These are phyloP conservation scores for Rhagoletis pomonella DNA, from an alignment of 1,140 invertebrate genomes.

Conservation along the genomic window DNA sequence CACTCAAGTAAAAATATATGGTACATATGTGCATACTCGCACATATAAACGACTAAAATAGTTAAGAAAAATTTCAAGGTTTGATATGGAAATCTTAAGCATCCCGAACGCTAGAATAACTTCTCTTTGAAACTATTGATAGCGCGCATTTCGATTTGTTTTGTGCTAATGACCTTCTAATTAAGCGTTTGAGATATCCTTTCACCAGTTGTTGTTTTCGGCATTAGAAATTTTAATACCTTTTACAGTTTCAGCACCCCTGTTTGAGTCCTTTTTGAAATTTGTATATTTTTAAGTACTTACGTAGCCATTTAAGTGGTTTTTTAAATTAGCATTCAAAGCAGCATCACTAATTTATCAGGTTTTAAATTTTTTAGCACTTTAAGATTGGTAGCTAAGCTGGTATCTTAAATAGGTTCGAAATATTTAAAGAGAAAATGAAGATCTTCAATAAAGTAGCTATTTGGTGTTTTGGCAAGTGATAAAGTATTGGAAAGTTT, in stretches of 20 bases:
- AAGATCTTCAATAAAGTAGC: not conserved
- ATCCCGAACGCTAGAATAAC: not conserved
- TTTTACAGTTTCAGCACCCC: not conserved
- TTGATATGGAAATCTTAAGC: conserved; percentile 15
- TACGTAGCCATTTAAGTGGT: not conserved
- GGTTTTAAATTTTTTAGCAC: not conserved
- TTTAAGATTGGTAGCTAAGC: not conserved
- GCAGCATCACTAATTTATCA: conserved; percentile 17
- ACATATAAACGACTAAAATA: not conserved
- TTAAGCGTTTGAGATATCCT: conserved; percentile 7
- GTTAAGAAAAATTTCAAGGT: not conserved
- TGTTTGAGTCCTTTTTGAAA: too few relatives aligned
- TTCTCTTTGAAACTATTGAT: conserved; percentile 11
- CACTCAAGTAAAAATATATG: not conserved
- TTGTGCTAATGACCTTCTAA: conserved; percentile 20
- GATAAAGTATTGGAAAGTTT: too few relatives aligned
- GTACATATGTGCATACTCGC: not conserved
- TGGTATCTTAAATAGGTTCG: conserved; percentile 38
- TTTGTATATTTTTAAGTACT: not conserved
- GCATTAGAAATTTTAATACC: not conserved
- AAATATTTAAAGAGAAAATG: not conserved
- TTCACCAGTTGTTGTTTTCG: not conserved
- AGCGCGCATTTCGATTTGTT: not conserved
- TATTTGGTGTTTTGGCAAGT: too few relatives aligned
- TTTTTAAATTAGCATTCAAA: not conserved